Conservation (phyloP, 2,797 vertebrate genomes). For the Taenioides sp. region DNA sequence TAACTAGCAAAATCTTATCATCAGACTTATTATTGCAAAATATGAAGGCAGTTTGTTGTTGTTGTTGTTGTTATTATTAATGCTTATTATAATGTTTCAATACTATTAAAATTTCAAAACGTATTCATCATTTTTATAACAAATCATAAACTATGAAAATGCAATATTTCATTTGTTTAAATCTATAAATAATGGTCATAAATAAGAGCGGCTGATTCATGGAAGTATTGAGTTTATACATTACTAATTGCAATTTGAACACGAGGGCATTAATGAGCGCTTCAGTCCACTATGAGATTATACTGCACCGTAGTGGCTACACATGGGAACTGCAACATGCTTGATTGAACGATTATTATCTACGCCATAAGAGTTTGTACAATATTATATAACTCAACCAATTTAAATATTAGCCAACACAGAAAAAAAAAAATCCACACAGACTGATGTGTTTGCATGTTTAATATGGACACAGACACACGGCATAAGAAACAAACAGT, state of each 20-base stretch:
- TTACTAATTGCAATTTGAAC: background rate
- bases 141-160: background rate
- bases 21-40: background rate
- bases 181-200: no score
- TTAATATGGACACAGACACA: conserved; percentile 60
- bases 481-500: conserved; percentile 47
- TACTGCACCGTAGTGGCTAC: background rate
- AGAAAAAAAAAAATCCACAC: background rate
- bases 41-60: background rate
- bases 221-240: background rate
- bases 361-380: no score
- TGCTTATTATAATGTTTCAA: background rate
- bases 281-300: background rate
- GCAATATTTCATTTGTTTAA: background rate
- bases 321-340: background rate
- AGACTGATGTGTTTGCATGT: conserved; percentile 26
- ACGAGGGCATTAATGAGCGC: background rate
- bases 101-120: background rate
- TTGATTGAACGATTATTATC: background rate
- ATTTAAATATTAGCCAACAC: no score
- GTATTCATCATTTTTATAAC: no score
- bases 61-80: background rate
- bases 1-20: background rate
- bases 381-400: no score
- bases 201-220: no score